phyloP scores from a whole-genome alignment of 2,888 invertebrate species.

The Nomada lathburiana region DNA sequence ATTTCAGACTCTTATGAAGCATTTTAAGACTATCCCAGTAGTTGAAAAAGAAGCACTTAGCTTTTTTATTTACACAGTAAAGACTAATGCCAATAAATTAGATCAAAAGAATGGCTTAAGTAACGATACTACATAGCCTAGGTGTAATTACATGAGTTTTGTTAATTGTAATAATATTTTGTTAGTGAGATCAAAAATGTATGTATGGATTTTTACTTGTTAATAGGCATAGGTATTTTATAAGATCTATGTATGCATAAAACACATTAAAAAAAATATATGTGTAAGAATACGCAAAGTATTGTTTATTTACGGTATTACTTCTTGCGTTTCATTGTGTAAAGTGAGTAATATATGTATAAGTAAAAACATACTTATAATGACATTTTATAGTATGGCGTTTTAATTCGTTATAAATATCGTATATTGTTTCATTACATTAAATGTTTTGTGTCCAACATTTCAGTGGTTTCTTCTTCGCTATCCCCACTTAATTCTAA shows the following conservation, averaged over 20 bases:
- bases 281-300: constrained; percentile 29
- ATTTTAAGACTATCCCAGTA: constrained; percentile 97
- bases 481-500: constrained; percentile 84
- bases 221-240: constrained; percentile 78
- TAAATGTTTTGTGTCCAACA: constrained; percentile 76
- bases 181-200: constrained; percentile 67
- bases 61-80: constrained; percentile 98
- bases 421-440: constrained; percentile 63
- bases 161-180: constrained; percentile 65
- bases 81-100: constrained; percentile 95
- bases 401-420: constrained; percentile 27
- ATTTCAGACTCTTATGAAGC: constrained; percentile 95
- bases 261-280: constrained; percentile 58
- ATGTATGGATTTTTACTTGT: constrained; percentile 75
- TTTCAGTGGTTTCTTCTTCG: constrained; percentile 83
- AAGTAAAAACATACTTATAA: constrained; percentile 3
- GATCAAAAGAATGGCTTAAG: constrained; percentile 93
- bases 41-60: constrained; percentile 97
- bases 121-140: constrained; percentile 86
- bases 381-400: not conserved
- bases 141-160: constrained; percentile 52
- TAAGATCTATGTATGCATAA: constrained; percentile 75
- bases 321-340: not conserved
- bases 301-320: constrained; percentile 19
- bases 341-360: not conserved